Evolutionary conservation across 92 coral and sea anemone species (phyloP), one percentile per base, ranked within the genome.

Genomic region (Pocillopora meandrina): DNA sequence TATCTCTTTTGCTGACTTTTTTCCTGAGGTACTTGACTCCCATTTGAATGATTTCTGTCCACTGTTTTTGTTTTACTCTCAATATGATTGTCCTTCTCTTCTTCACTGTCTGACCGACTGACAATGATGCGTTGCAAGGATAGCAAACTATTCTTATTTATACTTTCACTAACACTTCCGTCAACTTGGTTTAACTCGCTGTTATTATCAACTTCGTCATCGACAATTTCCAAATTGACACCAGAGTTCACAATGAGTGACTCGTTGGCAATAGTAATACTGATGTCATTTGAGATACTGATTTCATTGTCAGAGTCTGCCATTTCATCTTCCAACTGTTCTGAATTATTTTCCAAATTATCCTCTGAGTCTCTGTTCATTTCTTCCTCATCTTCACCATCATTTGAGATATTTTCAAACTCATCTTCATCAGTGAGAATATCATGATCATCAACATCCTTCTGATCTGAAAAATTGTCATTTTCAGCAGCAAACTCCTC

Each of bases 181-280:
- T 20, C 10, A 31, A 12, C 68, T 33, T 63, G 21, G 58, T 42
- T 78, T 61, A 55, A 49, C 42, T 56, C 64, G 65, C 15, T 71
- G 47, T 82, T 58, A 23, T 74, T 72, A 42, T 73, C 75, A 16
- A 21, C 74, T 23, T 49, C 65, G 12, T 16, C 68, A 62, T 62
- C 49, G 5, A 12, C 72, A 49, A 42, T 73, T 63, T 73, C 80
- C 57, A 81, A 31, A 68, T 33, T 34, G 26, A 77, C 52, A 9
- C 73, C 82, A 7, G 17, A 17, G 16, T 33, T 59, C 5, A 35
- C 12, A 1, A 68, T n/a, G 12, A 61, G 62, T 20, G 83, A 65
- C 47, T 89, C 92, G 55, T 89, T 89, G 1, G 80, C 83, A 56
- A 89, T 85, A 26, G 92, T 89, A 56, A 89, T 80, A 15, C 86